Evolutionary conservation across 2,888 invertebrate genomes (phyloP), one percentile per base, ranked within the genome.

Genomic region (Oxystoma pomonae): DNA sequence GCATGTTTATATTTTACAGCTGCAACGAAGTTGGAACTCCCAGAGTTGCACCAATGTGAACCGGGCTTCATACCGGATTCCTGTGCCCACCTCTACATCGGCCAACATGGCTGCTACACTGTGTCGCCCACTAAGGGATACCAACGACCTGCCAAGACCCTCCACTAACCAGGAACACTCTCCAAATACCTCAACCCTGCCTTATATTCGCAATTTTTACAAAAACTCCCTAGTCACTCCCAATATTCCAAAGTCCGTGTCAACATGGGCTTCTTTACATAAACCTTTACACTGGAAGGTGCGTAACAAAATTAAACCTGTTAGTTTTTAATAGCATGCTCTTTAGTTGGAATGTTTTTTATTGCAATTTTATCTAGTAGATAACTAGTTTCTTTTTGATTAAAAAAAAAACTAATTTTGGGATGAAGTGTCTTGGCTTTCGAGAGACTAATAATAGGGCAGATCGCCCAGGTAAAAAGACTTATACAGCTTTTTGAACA

Each of bases 221-320:
- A 80, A 79, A 74, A 77, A 77, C 69, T 77, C 77, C 61, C 74
- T 77, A 71, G 74, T 76, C 70, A 78, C 73, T 67, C 74, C 73
- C 77, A 81, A 84, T 80, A 81, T 85, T 77, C 84, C 84, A 77
- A 85, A 85, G 82, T 85, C 85, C 76, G 82, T 84, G 76, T 85
- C 85, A 76, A 85, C 85, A 78, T 85, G 85, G 85, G 85, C 84
- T 77, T 83, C 84, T 77, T 83, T 85, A 79, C 84, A 85, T 81
- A 85, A 85, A 82, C 84, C 85, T 80, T 83, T 85, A 80, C 83
- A 83, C 78, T 85, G 84, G 85, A 86, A 86, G 85, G 85, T 85
- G 83, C 84, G 83, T 78, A 77, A 73, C 59, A 59, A 68, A 63
- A 63, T 58, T 59, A n/a, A 21, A 63, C 67, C 63, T 65, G 58